Percentiles rank a stretch among this genome's conserved stretches.
Conservation (phyloP, 2,113 vertebrate genomes). For the Limnothrissa miodon region DNA sequence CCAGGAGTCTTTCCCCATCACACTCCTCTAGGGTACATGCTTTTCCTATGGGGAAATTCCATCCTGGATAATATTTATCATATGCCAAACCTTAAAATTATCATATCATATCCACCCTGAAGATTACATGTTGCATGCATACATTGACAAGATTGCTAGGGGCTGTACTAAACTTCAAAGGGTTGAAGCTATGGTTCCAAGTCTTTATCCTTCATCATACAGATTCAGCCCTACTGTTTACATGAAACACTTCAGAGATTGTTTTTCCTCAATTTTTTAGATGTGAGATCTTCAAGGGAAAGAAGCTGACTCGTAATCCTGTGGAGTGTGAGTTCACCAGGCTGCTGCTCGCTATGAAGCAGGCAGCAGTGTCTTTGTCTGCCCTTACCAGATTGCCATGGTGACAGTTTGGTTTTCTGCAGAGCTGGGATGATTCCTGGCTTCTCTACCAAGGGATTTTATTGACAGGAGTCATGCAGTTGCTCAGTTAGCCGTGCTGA, state of each 20-base stretch:
- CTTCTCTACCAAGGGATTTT: constrained; percentile 34
- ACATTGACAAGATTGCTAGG: too few relatives aligned
- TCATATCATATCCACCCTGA: neutral
- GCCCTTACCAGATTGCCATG: constrained; percentile 36
- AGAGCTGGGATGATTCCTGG: neutral
- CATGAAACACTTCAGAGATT: neutral
- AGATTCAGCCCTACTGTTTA: neutral
- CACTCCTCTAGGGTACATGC: neutral
- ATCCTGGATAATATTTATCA: neutral
- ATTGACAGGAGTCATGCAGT: constrained; percentile 35
- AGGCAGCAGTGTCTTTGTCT: constrained; percentile 48
- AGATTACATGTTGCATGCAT: neutral
- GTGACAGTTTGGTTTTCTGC: constrained; percentile 38
- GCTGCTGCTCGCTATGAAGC: neutral
- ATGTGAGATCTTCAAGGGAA: neutral
- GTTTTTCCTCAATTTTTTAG: neutral
- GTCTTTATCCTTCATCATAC: too few relatives aligned
- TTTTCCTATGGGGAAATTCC: neutral
- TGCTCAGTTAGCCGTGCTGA: neutral
- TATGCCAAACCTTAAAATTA: neutral
- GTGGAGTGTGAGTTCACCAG: constrained; percentile 16
- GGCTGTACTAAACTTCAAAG: neutral
- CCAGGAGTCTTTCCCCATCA: neutral
- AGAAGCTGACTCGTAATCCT: constrained; percentile 15
- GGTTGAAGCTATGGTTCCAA: neutral